Percentiles rank a stretch among this genome's conserved stretches.
These are phyloP conservation scores for Zoanthus gigantus DNA, from an alignment of 92 coral and sea anemone genomes.

Conservation along the genomic window DNA sequence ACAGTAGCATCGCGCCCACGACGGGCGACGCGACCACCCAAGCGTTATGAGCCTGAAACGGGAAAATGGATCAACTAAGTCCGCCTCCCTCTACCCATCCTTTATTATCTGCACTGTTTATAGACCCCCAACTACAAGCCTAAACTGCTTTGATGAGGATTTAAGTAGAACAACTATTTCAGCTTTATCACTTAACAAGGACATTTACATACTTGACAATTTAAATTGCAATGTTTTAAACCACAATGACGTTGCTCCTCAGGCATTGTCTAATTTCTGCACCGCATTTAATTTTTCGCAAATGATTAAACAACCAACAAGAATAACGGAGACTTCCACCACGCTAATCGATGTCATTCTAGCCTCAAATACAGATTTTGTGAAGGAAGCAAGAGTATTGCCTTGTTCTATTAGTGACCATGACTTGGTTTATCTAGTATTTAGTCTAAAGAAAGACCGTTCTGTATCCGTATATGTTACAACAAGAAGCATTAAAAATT, in stretches of 20 bases:
- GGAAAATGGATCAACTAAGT: conserved; percentile 6
- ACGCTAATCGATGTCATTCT: not conserved
- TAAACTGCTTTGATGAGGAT: conserved; percentile 54
- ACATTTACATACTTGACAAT: conserved; percentile 56
- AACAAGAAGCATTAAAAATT: conserved; percentile 58
- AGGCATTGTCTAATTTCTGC: not conserved
- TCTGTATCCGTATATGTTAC: conserved; percentile 55
- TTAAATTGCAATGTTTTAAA: not conserved
- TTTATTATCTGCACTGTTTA: conserved; percentile 55
- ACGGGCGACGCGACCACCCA: conserved; percentile 14
- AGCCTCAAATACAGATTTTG: conserved; percentile 25
- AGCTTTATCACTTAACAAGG: conserved; percentile 54
- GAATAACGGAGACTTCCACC: not conserved
- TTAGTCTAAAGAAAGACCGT: conserved; percentile 50
- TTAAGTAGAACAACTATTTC: conserved; percentile 32
- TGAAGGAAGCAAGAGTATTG: conserved; percentile 46
- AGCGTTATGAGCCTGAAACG: conserved; percentile 5
- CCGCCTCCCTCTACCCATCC: conserved; percentile 16
- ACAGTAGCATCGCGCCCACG: not conserved
- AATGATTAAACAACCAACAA: no score
- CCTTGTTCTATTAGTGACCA: conserved; percentile 66
- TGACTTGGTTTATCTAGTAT: conserved; percentile 11
- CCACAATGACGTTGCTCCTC: not conserved
- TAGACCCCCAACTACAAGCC: conserved; percentile 43
- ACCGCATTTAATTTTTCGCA: no score